Conservation (phyloP, 2,113 vertebrate genomes). For the Lepus timidus region DNA sequence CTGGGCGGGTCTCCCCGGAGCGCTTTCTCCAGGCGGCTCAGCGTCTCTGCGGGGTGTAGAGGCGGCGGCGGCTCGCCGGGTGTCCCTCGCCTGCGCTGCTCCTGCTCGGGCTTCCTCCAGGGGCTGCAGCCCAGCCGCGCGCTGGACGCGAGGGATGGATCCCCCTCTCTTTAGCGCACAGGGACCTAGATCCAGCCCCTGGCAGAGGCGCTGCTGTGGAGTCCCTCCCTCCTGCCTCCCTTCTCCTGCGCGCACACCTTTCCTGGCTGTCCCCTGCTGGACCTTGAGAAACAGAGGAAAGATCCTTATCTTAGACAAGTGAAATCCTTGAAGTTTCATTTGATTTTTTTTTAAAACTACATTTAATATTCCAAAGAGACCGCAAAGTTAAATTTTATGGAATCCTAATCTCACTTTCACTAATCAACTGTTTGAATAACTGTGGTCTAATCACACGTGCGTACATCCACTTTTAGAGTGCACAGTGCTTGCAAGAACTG, state of each 20-base stretch:
- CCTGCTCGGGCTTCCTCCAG: neutral
- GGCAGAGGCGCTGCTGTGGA: fast-evolving
- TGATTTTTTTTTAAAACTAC: no score
- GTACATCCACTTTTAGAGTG: no score
- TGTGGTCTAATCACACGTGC: no score
- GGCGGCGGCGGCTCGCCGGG: neutral
- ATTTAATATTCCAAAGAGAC: no score
- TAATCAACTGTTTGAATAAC: no score
- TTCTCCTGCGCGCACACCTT: no score
- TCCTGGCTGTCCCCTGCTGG: neutral
- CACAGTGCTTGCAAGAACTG: no score
- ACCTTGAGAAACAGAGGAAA: neutral
- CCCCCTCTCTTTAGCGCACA: no score
- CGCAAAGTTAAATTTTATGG: no score
- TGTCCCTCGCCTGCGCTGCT: neutral
- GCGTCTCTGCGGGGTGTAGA: no score
- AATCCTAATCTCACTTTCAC: no score
- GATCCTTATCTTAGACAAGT: neutral
- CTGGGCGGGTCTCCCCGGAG: neutral
- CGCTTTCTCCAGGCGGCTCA: neutral
- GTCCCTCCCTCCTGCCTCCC: neutral
- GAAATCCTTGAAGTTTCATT: neutral
- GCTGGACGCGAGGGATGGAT: fast-evolving
- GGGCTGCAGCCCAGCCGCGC: neutral
- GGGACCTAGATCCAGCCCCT: neutral